Percentiles rank a stretch among this genome's conserved stretches.
Evolutionary conservation across 2,888 invertebrate genomes (phyloP).

Genomic region (Aspidiotus rigidus): DNA sequence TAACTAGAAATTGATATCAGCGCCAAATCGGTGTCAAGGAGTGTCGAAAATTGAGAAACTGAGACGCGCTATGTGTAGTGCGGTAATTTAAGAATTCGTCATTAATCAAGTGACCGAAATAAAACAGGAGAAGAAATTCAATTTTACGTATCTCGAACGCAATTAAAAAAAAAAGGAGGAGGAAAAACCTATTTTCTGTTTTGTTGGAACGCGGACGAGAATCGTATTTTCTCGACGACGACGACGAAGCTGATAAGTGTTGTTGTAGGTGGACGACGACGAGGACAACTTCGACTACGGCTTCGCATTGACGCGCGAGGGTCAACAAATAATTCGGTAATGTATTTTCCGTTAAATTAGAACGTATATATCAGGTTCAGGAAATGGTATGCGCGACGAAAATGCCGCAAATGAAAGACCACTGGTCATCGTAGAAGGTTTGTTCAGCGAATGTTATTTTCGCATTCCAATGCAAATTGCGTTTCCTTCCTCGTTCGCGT

Average conservation of each 20-base stretch:
- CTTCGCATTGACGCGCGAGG: background rate
- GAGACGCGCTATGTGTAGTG: too few species aligned
- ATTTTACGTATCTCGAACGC: background rate
- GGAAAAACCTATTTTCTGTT: background rate
- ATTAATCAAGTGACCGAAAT: background rate
- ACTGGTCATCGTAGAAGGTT: slow-evolving; percentile 4
- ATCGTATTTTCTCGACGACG: slow-evolving; percentile 2
- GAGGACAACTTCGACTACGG: too few species aligned
- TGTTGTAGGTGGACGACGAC: too few species aligned
- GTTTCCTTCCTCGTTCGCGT: background rate
- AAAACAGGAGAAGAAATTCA: background rate
- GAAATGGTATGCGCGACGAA: slow-evolving; percentile 4
- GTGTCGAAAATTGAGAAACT: too few species aligned
- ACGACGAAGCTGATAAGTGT: background rate
- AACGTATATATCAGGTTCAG: slow-evolving; percentile 4
- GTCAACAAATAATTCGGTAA: slow-evolving; percentile 4
- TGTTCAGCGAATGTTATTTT: background rate
- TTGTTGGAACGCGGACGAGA: background rate
- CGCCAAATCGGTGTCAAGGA: too few species aligned
- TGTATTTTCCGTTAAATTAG: background rate
- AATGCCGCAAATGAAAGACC: slow-evolving; percentile 4
- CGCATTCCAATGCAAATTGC: slow-evolving; percentile 4
- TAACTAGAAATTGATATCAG: too few species aligned
- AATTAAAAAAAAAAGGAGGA: background rate
- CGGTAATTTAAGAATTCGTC: background rate